Evolutionary conservation across 2,888 invertebrate genomes (phyloP), one percentile per base, ranked within the genome.

Genomic region (Gandaritis pyraliata): DNA sequence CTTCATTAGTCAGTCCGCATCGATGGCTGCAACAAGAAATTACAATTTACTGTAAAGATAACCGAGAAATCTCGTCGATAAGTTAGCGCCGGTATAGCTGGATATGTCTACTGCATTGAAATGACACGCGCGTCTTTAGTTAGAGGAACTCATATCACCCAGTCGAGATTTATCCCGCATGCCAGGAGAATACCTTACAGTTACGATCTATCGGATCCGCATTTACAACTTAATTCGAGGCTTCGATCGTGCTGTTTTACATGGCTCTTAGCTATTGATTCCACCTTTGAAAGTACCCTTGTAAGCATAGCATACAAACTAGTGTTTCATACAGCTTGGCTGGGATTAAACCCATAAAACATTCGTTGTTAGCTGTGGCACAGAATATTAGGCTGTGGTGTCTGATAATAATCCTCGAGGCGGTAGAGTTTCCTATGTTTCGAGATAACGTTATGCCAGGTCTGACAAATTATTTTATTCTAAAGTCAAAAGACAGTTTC

Each of bases 1-100:
- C 97, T 88, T 96, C 95, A 82, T 96, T 96, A 77, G 96, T 96
- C 82, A 97, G 87, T 53, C 96, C 96, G 92, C 96, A 96, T 71
- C 97, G 94, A 86, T 96, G 95, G 87, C 96, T 96, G 92, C 64
- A 93, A 93, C 81, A 86, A 88, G 82, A 85, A 81, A 83, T 77
- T 71, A 78, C 76, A 80, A 77, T 80, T 83, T 81, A 82, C 74
- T 76, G 75, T 73, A 73, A 71, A 73, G 76, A 79, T 81, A 80
- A 80, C 80, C 79, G 81, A 86, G 85, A 86, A 87, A 83, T 76
- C 76, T 78, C 73, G 72, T 74, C 59, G 80, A 78, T 80, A 74
- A 75, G 73, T 77, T 75, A 74, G 75, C 74, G 66, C 64, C 75
- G 79, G 80, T 81, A 77, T 59, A 68, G 71, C 70, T 68, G 72